Conservation (phyloP, 1,140 invertebrate species). For the Melipona quadrifasciata region DNA sequence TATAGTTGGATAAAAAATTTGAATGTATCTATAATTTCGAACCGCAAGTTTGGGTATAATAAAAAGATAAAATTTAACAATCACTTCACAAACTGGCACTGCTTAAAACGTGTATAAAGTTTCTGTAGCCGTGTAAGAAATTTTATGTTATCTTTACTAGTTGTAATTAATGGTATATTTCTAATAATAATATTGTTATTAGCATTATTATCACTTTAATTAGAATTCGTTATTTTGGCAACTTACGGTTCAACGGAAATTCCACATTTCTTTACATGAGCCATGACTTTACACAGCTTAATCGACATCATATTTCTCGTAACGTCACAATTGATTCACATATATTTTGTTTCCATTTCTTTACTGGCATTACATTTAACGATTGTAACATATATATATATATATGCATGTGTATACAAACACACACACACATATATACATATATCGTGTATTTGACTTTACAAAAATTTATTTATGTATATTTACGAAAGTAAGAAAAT, state of each 20-base stretch:
- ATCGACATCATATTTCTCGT: slow-evolving; percentile 43
- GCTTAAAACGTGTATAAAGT: slow-evolving; percentile 65
- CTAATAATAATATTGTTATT: slow-evolving; percentile 64
- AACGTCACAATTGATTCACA: slow-evolving; percentile 71
- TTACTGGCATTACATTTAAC: slow-evolving; percentile 72
- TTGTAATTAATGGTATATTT: slow-evolving; percentile 64
- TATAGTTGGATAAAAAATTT: slow-evolving; percentile 73
- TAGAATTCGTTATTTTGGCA: slow-evolving; percentile 79
- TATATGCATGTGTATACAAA: not conserved
- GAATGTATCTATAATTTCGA: slow-evolving; percentile 68
- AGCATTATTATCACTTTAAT: slow-evolving; percentile 71
- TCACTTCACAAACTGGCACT: slow-evolving; percentile 53
- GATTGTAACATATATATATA: slow-evolving; percentile 61
- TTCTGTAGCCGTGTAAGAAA: slow-evolving; percentile 59
- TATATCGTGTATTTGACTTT: slow-evolving; percentile 72
- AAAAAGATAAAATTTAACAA: slow-evolving; percentile 47
- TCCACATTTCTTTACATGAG: slow-evolving; percentile 66
- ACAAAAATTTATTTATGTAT: slow-evolving; percentile 80
- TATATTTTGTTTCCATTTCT: slow-evolving; percentile 67
- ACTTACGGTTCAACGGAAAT: slow-evolving; percentile 78
- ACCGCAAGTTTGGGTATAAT: slow-evolving; percentile 71
- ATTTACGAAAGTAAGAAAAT: slow-evolving; percentile 82
- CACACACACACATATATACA: slow-evolving; percentile 29
- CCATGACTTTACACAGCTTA: slow-evolving; percentile 41
- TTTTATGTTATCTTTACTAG: slow-evolving; percentile 69